Percentiles rank a stretch among this genome's conserved stretches.
These are phyloP conservation scores for Tricholaema leucomelas DNA, from an alignment of 2,113 vertebrate species.

Conservation along the genomic window DNA sequence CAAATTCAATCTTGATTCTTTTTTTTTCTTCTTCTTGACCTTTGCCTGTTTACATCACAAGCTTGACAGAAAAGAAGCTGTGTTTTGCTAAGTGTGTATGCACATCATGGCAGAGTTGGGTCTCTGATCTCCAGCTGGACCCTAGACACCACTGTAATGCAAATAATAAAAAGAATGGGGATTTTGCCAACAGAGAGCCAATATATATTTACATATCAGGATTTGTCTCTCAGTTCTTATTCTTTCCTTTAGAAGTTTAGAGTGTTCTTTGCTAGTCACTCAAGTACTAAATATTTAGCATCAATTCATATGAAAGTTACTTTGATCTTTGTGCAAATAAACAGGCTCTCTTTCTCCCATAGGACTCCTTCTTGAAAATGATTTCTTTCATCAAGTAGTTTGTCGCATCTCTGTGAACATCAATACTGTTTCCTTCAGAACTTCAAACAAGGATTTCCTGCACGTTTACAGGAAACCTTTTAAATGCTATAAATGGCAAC, in stretches of 20 bases:
- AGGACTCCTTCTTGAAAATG: slow-evolving; percentile 66
- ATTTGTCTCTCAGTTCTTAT: neutral
- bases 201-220: neutral
- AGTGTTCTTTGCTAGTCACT: slow-evolving; percentile 62
- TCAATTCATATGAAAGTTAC: slow-evolving; percentile 65
- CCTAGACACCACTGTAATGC: neutral
- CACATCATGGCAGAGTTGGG: neutral
- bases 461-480: slow-evolving; percentile 74
- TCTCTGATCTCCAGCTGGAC: neutral
- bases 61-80: neutral
- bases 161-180: neutral
- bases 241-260: slow-evolving; percentile 49
- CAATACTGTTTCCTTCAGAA: slow-evolving; percentile 71
- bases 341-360: slow-evolving; percentile 67
- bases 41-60: neutral
- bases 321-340: slow-evolving; percentile 79
- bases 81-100: neutral
- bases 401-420: slow-evolving; percentile 72
- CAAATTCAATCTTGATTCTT: neutral
- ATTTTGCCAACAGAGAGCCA: neutral
- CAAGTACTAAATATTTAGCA: slow-evolving; percentile 56
- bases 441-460: slow-evolving; percentile 77
- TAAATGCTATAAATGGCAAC: slow-evolving; percentile 67
- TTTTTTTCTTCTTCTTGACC: neutral
- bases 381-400: slow-evolving; percentile 80